Evolutionary conservation across 1,140 invertebrate genomes (phyloP).

Genomic region (Drosophila pseudoananassae): DNA sequence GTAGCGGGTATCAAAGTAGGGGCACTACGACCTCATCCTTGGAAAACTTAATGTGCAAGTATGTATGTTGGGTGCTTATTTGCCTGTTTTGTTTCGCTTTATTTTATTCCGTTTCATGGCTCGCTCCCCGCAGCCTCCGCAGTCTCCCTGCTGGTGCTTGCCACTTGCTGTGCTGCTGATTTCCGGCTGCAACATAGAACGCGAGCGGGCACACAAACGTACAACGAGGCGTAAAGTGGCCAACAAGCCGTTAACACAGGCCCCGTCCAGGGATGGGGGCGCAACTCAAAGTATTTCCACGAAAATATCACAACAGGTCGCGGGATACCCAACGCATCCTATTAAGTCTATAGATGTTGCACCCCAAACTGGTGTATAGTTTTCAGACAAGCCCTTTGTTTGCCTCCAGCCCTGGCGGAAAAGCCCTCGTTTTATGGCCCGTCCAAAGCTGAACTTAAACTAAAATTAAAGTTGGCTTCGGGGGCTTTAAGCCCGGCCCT

Average conservation of each 20-base stretch:
- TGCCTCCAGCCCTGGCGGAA: not conserved
- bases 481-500: not conserved
- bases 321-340: too few relatives aligned
- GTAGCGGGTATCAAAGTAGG: not conserved
- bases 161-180: not conserved
- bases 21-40: not conserved
- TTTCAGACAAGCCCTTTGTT: too few relatives aligned
- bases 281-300: too few relatives aligned
- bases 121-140: conserved; percentile 26
- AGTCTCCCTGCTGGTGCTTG: not conserved
- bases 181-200: conserved; percentile 13
- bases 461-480: conserved; percentile 41
- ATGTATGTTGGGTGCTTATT: conserved; percentile 2
- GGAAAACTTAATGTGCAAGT: not conserved
- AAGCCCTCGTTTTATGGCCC: not conserved
- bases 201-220: conserved; percentile 15
- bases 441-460: conserved; percentile 15
- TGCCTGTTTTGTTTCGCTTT: not conserved
- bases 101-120: conserved; percentile 35
- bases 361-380: too few relatives aligned
- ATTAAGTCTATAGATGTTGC: too few relatives aligned
- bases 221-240: conserved; percentile 70
- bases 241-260: conserved; percentile 74
- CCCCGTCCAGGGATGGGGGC: conserved; percentile 9
- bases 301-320: too few relatives aligned